Conservation (phyloP, 2,113 vertebrate species). For the Australoheros scitulus region DNA sequence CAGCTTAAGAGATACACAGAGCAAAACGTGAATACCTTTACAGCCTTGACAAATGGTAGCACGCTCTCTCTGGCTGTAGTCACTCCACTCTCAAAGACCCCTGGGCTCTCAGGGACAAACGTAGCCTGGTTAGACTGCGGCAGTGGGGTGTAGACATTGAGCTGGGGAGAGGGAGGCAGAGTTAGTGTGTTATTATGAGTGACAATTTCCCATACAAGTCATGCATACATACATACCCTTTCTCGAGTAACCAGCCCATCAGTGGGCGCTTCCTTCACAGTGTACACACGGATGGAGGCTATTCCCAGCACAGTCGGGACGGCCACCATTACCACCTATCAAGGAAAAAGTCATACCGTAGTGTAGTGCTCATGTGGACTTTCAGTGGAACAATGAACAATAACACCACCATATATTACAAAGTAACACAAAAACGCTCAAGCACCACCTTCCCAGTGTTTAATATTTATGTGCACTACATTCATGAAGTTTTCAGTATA, state of each 20-base stretch:
- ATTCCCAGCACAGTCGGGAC: slow-evolving; percentile 81
- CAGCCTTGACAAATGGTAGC: slow-evolving; percentile 70
- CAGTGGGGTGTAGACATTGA: slow-evolving; percentile 84
- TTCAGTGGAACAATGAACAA: neutral
- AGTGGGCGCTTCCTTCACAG: slow-evolving; percentile 65
- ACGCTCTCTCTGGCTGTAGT: slow-evolving; percentile 66
- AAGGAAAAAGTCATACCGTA: slow-evolving; percentile 14
- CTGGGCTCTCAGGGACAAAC: slow-evolving; percentile 82
- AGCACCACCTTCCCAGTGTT: neutral
- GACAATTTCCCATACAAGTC: neutral
- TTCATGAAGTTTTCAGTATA: neutral
- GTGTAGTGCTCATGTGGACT: neutral
- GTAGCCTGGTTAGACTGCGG: slow-evolving; percentile 52
- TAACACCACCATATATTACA: neutral
- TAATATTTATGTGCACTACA: neutral
- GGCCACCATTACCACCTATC: slow-evolving; percentile 83
- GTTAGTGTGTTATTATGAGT: neutral
- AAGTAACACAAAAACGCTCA: neutral
- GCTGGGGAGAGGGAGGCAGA: slow-evolving; percentile 70
- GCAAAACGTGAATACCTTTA: slow-evolving; percentile 76
- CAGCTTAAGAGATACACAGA: neutral
- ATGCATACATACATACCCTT: slow-evolving; percentile 74
- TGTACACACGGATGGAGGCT: slow-evolving; percentile 79
- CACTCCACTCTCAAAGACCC: slow-evolving; percentile 80
- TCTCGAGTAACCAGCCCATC: slow-evolving; percentile 68